Conservation (phyloP, 2,113 vertebrate species). For the Coptodon bakossiorum region DNA sequence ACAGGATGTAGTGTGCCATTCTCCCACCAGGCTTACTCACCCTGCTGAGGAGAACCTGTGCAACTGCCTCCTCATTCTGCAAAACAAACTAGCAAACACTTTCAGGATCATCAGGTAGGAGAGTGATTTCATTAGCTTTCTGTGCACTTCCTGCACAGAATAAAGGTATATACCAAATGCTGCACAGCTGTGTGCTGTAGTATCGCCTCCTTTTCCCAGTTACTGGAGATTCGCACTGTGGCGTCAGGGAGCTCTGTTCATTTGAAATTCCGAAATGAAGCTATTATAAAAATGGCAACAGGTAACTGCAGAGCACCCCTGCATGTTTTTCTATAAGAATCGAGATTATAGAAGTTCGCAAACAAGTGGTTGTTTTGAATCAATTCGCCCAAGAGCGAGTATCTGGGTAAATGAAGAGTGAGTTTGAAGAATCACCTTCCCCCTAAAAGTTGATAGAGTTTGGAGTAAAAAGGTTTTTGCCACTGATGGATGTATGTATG, state of each 20-base stretch:
- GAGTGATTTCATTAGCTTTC: not conserved
- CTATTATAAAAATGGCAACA: not conserved
- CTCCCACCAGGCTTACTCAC: constrained; percentile 20
- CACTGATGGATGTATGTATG: not conserved
- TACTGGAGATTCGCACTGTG: not conserved
- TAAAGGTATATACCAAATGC: not conserved
- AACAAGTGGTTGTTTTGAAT: not conserved
- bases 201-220: not conserved
- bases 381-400: not conserved
- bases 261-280: not conserved
- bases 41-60: constrained; percentile 26
- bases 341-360: not conserved
- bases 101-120: not conserved
- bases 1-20: constrained; percentile 40
- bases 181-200: not conserved
- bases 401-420: not conserved
- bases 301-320: not conserved
- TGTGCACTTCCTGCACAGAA: not conserved
- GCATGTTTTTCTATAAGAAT: not conserved
- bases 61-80: not conserved
- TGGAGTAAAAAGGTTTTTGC: not conserved
- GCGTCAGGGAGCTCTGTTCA: not conserved
- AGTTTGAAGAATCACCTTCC: not conserved
- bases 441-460: not conserved
- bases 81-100: constrained; percentile 2